These are phyloP conservation scores for Meloidogyne chitwoodi DNA, from an alignment of 1,140 invertebrate genomes.

Conservation along the genomic window DNA sequence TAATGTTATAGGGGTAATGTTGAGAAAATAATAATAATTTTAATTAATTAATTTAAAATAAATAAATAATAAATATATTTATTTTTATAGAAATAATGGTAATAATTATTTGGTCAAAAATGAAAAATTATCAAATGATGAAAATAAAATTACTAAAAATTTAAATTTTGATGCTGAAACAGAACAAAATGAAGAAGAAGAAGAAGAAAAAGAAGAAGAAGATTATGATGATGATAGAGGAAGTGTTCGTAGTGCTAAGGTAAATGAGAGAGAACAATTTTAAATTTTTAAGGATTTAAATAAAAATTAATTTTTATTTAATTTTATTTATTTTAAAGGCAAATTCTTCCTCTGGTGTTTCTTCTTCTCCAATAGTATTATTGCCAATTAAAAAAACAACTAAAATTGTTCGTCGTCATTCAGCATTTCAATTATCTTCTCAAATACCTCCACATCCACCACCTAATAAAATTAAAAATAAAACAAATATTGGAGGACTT, in stretches of 20 bases:
- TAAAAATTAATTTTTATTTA: background rate
- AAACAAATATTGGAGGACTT: background rate
- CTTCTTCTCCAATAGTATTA: background rate
- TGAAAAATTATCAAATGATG: background rate
- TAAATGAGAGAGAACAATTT: too few species aligned
- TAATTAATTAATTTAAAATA: too few species aligned
- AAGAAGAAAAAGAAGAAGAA: background rate
- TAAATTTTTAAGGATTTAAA: too few species aligned
- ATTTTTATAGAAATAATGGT: background rate
- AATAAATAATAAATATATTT: background rate
- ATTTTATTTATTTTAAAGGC: background rate
- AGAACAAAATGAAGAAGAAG: background rate
- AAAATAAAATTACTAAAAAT: background rate
- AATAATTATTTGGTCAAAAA: background rate
- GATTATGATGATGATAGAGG: background rate
- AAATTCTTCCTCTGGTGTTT: conserved; percentile 17
- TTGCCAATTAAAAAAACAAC: background rate
- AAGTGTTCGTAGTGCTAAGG: background rate
- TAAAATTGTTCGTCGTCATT: conserved; percentile 35
- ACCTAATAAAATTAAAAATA: background rate
- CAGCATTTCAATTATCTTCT: conserved; percentile 37
- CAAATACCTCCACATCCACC: conserved; percentile 7
- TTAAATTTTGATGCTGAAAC: background rate
- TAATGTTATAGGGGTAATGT: too few species aligned
- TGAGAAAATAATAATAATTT: too few species aligned